Percentiles rank a stretch among this genome's conserved stretches.
phyloP scores from a whole-genome alignment of 2,888 invertebrate species.

The Teleiodes luculella region DNA sequence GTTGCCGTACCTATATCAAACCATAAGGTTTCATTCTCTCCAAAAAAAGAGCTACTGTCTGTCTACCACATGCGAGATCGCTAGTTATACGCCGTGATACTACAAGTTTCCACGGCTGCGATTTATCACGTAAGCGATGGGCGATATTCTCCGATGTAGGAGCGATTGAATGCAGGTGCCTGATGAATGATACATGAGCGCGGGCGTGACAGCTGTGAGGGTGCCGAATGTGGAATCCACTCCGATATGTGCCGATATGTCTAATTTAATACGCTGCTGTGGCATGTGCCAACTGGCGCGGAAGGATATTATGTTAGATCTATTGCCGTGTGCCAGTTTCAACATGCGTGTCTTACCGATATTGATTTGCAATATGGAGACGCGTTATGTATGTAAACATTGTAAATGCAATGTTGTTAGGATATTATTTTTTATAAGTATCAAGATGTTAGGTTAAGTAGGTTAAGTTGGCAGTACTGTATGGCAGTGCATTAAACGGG shows the following conservation, averaged over 20 bases:
- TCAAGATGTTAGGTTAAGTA: too few relatives aligned
- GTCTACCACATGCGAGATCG: too few relatives aligned
- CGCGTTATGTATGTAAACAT: not conserved
- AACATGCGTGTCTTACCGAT: too few relatives aligned
- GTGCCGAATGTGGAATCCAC: not conserved
- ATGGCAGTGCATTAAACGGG: too few relatives aligned
- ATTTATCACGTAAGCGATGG: constrained; percentile 50
- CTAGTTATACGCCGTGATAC: constrained; percentile 52
- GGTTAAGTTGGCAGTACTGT: too few relatives aligned
- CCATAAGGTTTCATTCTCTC: too few relatives aligned
- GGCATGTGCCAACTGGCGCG: constrained; percentile 35
- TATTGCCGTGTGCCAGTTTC: too few relatives aligned
- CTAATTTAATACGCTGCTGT: constrained; percentile 44
- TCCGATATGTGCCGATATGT: constrained; percentile 17
- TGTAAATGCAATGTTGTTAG: too few relatives aligned
- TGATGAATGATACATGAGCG: constrained; percentile 54
- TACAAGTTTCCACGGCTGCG: constrained; percentile 48
- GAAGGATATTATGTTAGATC: constrained; percentile 18
- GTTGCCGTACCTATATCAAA: too few relatives aligned
- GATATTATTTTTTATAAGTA: too few relatives aligned
- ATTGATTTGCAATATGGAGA: not conserved
- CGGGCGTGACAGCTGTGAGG: constrained; percentile 16
- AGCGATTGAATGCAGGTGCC: constrained; percentile 57
- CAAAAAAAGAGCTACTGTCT: too few relatives aligned
- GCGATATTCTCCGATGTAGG: constrained; percentile 46